A percentile compares a stretch with the other conserved stretches of the same genome.
These are phyloP conservation scores for Beris morrisii DNA, from an alignment of 2,888 invertebrate species.

Conservation along the genomic window DNA sequence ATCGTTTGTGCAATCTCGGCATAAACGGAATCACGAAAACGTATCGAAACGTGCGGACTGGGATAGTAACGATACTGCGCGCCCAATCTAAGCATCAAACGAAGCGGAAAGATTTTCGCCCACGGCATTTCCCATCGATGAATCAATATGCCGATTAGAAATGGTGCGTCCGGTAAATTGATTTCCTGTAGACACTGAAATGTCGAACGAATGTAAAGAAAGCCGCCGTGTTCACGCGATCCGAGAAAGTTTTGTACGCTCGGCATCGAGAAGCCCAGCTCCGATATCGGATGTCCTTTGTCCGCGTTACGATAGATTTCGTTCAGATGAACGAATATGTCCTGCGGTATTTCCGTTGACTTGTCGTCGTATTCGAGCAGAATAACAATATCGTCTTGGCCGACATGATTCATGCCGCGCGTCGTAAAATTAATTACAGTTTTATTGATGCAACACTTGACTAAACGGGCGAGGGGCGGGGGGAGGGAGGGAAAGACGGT, in stretches of 20 bases:
- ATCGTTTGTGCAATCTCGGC: slow-evolving; percentile 86
- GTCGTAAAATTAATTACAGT: slow-evolving; percentile 77
- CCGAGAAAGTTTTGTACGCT: slow-evolving; percentile 60
- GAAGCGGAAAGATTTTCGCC: slow-evolving; percentile 75
- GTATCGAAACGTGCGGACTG: slow-evolving; percentile 76
- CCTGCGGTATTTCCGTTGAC: slow-evolving; percentile 62
- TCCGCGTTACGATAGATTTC: slow-evolving; percentile 70
- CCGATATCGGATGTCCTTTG: slow-evolving; percentile 69
- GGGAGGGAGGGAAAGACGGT: slow-evolving; percentile 1
- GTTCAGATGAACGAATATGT: slow-evolving; percentile 74
- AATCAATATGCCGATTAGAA: slow-evolving; percentile 75
- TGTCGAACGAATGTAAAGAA: slow-evolving; percentile 77
- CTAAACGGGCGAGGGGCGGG: too few relatives aligned
- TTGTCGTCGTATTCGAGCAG: slow-evolving; percentile 71
- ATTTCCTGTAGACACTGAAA: slow-evolving; percentile 81
- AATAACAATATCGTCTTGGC: slow-evolving; percentile 80
- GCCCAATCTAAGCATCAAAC: slow-evolving; percentile 76
- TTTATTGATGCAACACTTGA: slow-evolving; percentile 75
- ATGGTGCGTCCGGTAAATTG: slow-evolving; percentile 71
- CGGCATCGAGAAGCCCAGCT: slow-evolving; percentile 68
- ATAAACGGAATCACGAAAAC: slow-evolving; percentile 76
- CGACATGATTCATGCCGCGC: slow-evolving; percentile 74
- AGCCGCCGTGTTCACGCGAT: slow-evolving; percentile 75
- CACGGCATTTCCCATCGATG: slow-evolving; percentile 64
- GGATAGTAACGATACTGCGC: slow-evolving; percentile 87